Evolutionary conservation across 2,888 invertebrate genomes (phyloP).

Genomic region (Baccha elongata): DNA sequence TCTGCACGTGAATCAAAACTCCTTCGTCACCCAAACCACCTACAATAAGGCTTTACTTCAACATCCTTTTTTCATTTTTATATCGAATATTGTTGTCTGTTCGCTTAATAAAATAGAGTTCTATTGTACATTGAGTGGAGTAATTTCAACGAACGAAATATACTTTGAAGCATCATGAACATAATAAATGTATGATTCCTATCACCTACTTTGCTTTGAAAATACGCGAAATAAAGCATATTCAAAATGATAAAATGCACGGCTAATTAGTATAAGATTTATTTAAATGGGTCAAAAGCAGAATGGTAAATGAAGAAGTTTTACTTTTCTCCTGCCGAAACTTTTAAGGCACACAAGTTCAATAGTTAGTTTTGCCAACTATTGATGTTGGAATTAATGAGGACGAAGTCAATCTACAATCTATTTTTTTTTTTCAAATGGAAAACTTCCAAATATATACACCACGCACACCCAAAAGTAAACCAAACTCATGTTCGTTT

Average conservation of each 20-base stretch:
- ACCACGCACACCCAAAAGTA: slow-evolving; percentile 27
- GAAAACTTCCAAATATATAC: slow-evolving; percentile 33
- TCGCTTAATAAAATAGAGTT: slow-evolving; percentile 1
- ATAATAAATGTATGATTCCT: too few species aligned
- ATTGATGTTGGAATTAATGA: neutral
- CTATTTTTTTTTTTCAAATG: slow-evolving; percentile 20
- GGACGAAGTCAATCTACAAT: slow-evolving; percentile 1
- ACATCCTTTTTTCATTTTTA: slow-evolving; percentile 18
- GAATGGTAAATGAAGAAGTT: neutral
- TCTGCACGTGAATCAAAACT: slow-evolving; percentile 29
- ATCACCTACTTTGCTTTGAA: too few species aligned
- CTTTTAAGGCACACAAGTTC: neutral
- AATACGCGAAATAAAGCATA: too few species aligned
- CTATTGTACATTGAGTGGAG: slow-evolving; percentile 39
- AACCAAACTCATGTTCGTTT: slow-evolving; percentile 27
- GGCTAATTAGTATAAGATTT: too few species aligned
- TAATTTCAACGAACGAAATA: too few species aligned
- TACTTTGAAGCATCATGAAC: too few species aligned
- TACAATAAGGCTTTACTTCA: neutral
- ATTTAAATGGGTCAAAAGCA: neutral
- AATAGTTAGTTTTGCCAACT: neutral
- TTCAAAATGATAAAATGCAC: too few species aligned
- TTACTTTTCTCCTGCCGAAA: neutral
- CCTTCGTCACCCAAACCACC: slow-evolving; percentile 15
- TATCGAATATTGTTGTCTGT: slow-evolving; percentile 21